Evolutionary conservation across 35 echinoderm and acorn worm species (phyloP).

Genomic region (Anneissia japonica): DNA sequence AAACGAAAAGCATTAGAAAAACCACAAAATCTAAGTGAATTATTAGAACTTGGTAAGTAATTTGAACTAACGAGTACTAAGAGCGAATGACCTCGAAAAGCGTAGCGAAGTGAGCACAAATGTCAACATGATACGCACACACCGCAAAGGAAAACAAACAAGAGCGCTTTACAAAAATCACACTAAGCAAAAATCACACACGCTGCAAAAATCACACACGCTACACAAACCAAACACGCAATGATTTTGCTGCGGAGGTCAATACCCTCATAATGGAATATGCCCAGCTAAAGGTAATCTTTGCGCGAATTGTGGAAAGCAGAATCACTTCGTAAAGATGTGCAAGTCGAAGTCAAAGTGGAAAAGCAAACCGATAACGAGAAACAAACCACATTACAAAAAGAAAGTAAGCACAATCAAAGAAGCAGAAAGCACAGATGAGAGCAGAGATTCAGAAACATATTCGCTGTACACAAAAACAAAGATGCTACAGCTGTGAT

Average conservation of each 20-base stretch:
- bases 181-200: no score
- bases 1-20: constrained; percentile 22
- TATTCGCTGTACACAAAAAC: no score
- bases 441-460: no score
- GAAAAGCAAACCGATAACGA: background rate
- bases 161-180: background rate
- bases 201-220: no score
- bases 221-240: background rate
- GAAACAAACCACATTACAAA: no score
- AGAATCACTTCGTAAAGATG: constrained; percentile 21
- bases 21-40: background rate
- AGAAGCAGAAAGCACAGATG: no score
- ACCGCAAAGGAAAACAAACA: background rate
- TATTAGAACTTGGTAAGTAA: constrained; percentile 3
- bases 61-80: constrained; percentile 13
- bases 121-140: background rate
- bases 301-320: constrained; percentile 24
- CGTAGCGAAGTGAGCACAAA: background rate
- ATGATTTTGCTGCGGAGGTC: background rate
- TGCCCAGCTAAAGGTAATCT: background rate
- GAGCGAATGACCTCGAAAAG: constrained; percentile 14
- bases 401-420: no score
- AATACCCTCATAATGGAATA: background rate
- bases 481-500: no score
- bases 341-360: background rate